A percentile compares a stretch with the other conserved stretches of the same genome.
Evolutionary conservation across 2,888 invertebrate genomes (phyloP).

Genomic region (Dioctria rufipes): DNA sequence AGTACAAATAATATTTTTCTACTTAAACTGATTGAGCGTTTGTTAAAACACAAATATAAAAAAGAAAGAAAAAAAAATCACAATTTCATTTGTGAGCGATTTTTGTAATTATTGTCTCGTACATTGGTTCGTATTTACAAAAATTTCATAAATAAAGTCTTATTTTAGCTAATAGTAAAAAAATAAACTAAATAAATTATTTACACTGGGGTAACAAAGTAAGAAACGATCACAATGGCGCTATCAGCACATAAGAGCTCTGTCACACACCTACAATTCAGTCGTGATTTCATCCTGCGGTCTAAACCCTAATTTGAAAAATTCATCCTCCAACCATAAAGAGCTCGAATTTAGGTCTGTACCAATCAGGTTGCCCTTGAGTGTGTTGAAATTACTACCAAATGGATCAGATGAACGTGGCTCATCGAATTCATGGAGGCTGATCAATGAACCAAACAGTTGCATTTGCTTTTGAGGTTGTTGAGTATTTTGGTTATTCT

Average conservation of each 20-base stretch:
- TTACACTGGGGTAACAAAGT: slow-evolving; percentile 46
- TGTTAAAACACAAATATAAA: slow-evolving; percentile 45
- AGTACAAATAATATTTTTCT: not conserved
- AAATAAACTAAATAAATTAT: slow-evolving; percentile 30
- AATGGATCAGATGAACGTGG: slow-evolving; percentile 72
- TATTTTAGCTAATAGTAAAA: slow-evolving; percentile 4
- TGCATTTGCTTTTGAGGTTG: slow-evolving; percentile 64
- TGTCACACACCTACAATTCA: slow-evolving; percentile 76
- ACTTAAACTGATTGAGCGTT: slow-evolving; percentile 25
- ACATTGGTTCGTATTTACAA: slow-evolving; percentile 29
- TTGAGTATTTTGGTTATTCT: slow-evolving; percentile 52
- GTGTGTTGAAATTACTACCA: slow-evolving; percentile 74
- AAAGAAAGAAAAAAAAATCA: slow-evolving; percentile 46
- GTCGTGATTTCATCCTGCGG: slow-evolving; percentile 92
- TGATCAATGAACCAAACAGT: slow-evolving; percentile 70
- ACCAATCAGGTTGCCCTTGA: slow-evolving; percentile 67
- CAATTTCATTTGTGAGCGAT: slow-evolving; percentile 55
- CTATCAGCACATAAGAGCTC: not conserved
- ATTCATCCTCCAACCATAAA: slow-evolving; percentile 84
- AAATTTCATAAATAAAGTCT: slow-evolving; percentile 44
- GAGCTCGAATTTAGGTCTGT: slow-evolving; percentile 73
- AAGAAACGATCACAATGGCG: slow-evolving; percentile 38
- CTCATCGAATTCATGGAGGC: slow-evolving; percentile 71
- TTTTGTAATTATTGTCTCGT: slow-evolving; percentile 36
- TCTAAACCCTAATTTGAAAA: slow-evolving; percentile 86